phyloP scores from a whole-genome alignment of 2,113 vertebrate genomes.

The Erythrocercus mccallii region DNA sequence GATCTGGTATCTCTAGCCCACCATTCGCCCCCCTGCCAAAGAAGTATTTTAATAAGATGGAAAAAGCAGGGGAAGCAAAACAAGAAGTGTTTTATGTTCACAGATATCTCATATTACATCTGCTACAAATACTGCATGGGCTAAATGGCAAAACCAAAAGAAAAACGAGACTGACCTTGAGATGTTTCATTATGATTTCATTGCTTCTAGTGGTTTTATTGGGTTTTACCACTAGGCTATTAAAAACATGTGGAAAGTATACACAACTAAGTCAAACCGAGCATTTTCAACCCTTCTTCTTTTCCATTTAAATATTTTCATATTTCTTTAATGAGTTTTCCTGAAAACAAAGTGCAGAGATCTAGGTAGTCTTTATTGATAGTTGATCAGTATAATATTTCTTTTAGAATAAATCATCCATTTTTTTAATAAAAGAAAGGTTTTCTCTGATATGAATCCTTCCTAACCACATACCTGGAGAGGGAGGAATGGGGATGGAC shows the following conservation, averaged over 20 bases:
- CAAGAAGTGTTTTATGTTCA: conserved; percentile 51
- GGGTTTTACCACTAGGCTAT: conserved; percentile 39
- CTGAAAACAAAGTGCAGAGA: background rate
- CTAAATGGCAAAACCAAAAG: conserved; percentile 52
- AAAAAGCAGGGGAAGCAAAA: conserved; percentile 53
- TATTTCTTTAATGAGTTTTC: background rate
- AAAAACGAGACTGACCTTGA: conserved; percentile 41
- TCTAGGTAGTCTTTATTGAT: background rate
- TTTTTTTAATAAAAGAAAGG: background rate
- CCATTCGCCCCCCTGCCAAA: rapidly evolving
- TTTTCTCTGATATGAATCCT: background rate
- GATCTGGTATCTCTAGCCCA: background rate
- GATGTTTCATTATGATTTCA: conserved; percentile 66
- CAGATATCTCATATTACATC: conserved; percentile 51
- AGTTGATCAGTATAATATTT: background rate
- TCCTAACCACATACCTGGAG: background rate
- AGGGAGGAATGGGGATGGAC: background rate
- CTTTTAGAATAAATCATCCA: background rate
- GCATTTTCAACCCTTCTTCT: conserved; percentile 9
- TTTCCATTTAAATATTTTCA: conserved; percentile 6
- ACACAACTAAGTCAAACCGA: conserved; percentile 3
- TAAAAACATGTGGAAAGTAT: conserved; percentile 52
- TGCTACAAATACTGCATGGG: conserved; percentile 8
- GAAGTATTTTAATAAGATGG: conserved; percentile 44
- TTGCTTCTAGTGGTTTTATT: conserved; percentile 48